Percentiles rank a stretch among this genome's conserved stretches.
Evolutionary conservation across 2,113 vertebrate species (phyloP).

Genomic region (Panthera uncia): DNA sequence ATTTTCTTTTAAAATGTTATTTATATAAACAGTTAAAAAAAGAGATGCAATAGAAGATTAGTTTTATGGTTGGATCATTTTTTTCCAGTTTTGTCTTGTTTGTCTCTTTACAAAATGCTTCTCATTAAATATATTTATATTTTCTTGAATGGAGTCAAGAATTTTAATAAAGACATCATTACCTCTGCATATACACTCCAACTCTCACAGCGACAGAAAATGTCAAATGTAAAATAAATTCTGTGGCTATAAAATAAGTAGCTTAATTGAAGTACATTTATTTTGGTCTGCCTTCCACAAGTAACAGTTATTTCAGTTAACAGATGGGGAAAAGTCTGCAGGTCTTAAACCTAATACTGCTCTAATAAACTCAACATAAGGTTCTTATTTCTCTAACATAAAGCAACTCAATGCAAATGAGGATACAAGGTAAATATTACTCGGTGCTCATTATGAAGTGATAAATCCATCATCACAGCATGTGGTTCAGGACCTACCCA

Average conservation of each 20-base stretch:
- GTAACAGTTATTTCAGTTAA: conserved; percentile 78
- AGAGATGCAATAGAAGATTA: background rate
- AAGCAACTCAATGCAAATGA: conserved; percentile 75
- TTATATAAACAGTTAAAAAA: background rate
- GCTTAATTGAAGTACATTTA: conserved; percentile 80
- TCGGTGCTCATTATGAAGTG: conserved; percentile 67
- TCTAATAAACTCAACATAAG: conserved; percentile 81
- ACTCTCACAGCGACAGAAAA: conserved; percentile 57
- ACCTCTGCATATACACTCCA: conserved; percentile 24
- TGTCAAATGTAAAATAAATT: conserved; percentile 59
- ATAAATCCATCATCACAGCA: conserved; percentile 68
- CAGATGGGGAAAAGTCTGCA: conserved; percentile 81
- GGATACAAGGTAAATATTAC: conserved; percentile 73
- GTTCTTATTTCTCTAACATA: conserved; percentile 79
- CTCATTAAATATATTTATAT: conserved; percentile 54
- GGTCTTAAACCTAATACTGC: conserved; percentile 81
- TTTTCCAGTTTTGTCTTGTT: conserved; percentile 8
- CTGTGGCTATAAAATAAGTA: conserved; percentile 65
- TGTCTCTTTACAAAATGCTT: conserved; percentile 57
- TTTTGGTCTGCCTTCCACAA: conserved; percentile 73
- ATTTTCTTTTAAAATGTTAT: conserved; percentile 29
- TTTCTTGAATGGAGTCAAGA: conserved; percentile 42
- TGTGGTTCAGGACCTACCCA: conserved; percentile 42
- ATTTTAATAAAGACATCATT: conserved; percentile 63
- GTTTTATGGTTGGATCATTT: background rate